Base-by-base conservation (phyloP, 2,797 vertebrate species). In the Limosa lapponica region DNA sequence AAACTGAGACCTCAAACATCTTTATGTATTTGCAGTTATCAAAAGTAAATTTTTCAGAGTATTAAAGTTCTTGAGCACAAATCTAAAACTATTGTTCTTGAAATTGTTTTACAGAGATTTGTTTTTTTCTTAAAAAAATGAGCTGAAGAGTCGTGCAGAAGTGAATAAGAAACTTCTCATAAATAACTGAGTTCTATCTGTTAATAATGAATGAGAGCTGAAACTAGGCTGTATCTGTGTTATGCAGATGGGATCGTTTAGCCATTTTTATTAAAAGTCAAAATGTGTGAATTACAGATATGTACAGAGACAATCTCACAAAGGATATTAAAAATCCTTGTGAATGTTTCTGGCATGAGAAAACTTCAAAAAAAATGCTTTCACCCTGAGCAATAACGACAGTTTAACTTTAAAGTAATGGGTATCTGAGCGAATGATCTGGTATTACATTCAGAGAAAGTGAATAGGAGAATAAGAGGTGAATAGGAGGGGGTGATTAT, bases 271-370 rank as follows among this genome's bases (percentile, higher is more conserved):
- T 87, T 96, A 92, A 85, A 96, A 96, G 81, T 77, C 65, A 79
- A 95, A 90, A 85, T 7, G 27, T 79, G 91, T 71, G 57, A 95
- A 90, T 94, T 97, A 96, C 83, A 96, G 96, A 91, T 94, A 86
- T 82, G 51, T 72, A 80, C 75, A 83, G 92, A 97, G 97, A 91
- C 96, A 95, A 94, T 92, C 94, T 96, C 8, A 22, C 61, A 90
- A 87, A 96, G 97, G 97, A 98, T 97, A 97, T 97, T 83, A 96
- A 85, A 97, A 97, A 96, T 93, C 95, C 64, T 78, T 95, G 92
- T 61, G 65, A 92, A 89, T 91, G 54, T 88, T 96, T 91, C 90
- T 97, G 59, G 48, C 59, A 52, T 66, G 67, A 82, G 55, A 86
- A 82, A 86, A 71, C 52, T 82, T 81, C 2, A 6, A 6, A 23